Conservation (phyloP, 2,797 vertebrate genomes). For the Clamator glandarius region DNA sequence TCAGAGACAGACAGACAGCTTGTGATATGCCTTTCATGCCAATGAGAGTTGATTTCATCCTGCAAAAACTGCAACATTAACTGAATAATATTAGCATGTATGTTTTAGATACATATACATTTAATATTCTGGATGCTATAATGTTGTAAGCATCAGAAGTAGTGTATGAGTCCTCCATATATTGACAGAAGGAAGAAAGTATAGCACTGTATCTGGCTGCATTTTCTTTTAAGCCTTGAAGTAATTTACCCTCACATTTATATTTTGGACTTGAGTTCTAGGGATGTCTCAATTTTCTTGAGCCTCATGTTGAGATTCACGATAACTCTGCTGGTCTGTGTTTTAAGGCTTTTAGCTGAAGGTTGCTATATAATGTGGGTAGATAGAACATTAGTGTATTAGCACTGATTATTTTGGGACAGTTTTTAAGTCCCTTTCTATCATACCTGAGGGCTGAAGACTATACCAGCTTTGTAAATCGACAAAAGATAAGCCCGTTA, state of each 20-base stretch:
- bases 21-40: not conserved
- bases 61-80: not conserved
- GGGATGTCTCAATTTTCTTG: not conserved
- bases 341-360: not conserved
- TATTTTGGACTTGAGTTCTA: not conserved
- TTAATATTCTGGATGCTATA: not conserved
- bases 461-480: not conserved
- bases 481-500: not conserved
- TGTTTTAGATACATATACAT: not conserved
- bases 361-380: not conserved
- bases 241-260: not conserved
- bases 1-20: not conserved
- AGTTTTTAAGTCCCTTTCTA: not conserved
- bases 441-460: not conserved
- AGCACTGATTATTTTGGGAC: not conserved
- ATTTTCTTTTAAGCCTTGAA: not conserved
- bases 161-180: not conserved
- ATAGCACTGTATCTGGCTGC: not conserved
- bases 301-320: not conserved
- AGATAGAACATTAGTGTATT: not conserved
- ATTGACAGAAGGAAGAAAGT: not conserved
- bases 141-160: not conserved
- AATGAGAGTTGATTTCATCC: not conserved
- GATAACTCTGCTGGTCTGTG: not conserved
- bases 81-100: not conserved